Percentiles rank a stretch among this genome's conserved stretches.
phyloP scores from a whole-genome alignment of 2,888 invertebrate genomes.

The Drosophila phalerata region DNA sequence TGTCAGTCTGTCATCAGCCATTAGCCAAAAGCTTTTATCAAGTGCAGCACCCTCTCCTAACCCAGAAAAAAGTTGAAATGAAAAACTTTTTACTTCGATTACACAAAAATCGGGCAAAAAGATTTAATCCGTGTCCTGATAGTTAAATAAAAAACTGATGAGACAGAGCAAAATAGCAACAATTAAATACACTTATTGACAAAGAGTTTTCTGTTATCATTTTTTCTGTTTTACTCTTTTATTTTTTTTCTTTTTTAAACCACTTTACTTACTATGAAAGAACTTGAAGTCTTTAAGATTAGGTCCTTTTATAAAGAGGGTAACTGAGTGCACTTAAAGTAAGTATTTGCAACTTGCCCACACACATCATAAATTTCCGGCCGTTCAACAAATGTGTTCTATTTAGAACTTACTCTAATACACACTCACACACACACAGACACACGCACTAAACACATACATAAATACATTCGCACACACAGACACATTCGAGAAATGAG shows the following conservation, averaged over 20 bases:
- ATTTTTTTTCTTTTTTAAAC: background rate
- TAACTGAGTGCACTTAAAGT: constrained; percentile 9
- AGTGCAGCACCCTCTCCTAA: constrained; percentile 16
- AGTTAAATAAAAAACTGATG: constrained; percentile 34
- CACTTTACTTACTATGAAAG: background rate
- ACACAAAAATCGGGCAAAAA: constrained; percentile 53
- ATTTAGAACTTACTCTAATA: constrained; percentile 20
- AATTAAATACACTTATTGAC: constrained; percentile 24
- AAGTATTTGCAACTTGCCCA: constrained; percentile 26
- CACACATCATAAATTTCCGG: constrained; percentile 33
- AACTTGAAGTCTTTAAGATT: constrained; percentile 1
- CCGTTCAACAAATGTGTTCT: constrained; percentile 34
- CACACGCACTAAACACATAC: constrained; percentile 2
- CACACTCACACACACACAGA: constrained; percentile 14
- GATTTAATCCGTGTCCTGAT: constrained; percentile 41
- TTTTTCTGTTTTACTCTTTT: too few species aligned
- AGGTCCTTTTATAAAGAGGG: constrained; percentile 4
- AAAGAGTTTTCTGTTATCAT: too few species aligned
- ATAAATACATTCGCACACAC: background rate
- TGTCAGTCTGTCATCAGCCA: constrained; percentile 33
- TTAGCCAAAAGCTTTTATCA: constrained; percentile 64
- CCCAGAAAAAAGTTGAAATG: constrained; percentile 13
- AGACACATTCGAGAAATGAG: constrained; percentile 35
- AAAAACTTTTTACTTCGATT: constrained; percentile 60
- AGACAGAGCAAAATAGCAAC: constrained; percentile 11